Evolutionary conservation across 1,140 invertebrate genomes (phyloP), one percentile per base, ranked within the genome.

Genomic region (Grapholita molesta): DNA sequence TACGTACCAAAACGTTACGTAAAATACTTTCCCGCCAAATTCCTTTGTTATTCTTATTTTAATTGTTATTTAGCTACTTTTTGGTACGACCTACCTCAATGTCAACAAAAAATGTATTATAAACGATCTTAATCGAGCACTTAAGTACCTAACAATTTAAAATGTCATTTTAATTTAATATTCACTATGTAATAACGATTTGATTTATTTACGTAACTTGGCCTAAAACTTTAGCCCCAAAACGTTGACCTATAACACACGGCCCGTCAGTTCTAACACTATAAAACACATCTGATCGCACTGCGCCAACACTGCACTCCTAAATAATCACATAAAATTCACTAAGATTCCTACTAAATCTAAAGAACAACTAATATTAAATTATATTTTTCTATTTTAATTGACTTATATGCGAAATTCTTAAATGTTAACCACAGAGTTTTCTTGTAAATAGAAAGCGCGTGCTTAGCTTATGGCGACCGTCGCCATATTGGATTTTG

Each of bases 401-500:
- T 61, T 57, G 55, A 35, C 23, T 61, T 52, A 42, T 57, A 15
- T 68, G 33, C 67, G 67, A 55, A 38, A 67, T 70, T 48, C 55
- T 30, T 53, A 48, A 65, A 38, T 67, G 42, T 28, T 70, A 71
- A 74, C 70, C 69, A 70, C 53, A 24, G 61, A 76, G 74, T 67
- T 72, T 68, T 70, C 70, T 77, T 84, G 77, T 83, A 82, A 85
- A 86, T 84, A 83, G 24, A 76, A 74, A 76, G 78, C 85, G 88
- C 86, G 88, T 90, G 88, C 79, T 85, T 78, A 78, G 73, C 79
- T 83, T 77, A 77, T 89, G 88, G 86, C 86, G 86, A 72, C 67
- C 78, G 82, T 42, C 88, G 88, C 86, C 88, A 90, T 90, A 88
- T 88, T 90, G 85, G 76, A 82, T 82, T 67, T 67, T 70, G 76